These are phyloP conservation scores for Fregata magnificens DNA, from an alignment of 2,113 vertebrate genomes.

Conservation along the genomic window DNA sequence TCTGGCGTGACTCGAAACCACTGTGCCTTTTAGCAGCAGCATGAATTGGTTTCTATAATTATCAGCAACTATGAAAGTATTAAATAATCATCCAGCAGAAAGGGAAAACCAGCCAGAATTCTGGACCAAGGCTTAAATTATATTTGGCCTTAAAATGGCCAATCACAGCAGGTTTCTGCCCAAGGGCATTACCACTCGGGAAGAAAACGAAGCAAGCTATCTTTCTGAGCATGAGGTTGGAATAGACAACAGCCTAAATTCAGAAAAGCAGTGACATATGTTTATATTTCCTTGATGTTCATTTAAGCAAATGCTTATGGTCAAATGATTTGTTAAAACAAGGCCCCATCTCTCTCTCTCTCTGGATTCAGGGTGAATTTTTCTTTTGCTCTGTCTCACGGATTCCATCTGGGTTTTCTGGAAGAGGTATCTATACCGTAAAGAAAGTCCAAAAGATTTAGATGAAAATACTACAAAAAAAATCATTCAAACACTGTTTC, in stretches of 20 bases:
- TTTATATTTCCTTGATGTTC: constrained; percentile 26
- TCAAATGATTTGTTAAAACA: constrained; percentile 32
- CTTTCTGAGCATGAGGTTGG: not conserved
- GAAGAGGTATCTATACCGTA: not conserved
- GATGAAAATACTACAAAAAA: constrained; percentile 17
- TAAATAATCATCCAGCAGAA: constrained; percentile 24
- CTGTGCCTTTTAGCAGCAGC: not conserved
- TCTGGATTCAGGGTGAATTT: not conserved
- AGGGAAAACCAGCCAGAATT: not conserved
- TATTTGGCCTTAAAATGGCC: not conserved
- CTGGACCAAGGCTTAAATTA: not conserved
- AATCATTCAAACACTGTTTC: not conserved
- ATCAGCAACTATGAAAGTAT: not conserved
- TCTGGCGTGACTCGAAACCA: not conserved
- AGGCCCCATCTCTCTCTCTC: not conserved
- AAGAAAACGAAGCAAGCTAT: not conserved
- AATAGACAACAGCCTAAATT: not conserved
- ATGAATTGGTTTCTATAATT: not conserved
- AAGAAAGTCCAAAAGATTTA: constrained; percentile 4
- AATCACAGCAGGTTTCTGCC: not conserved
- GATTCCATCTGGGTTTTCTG: constrained; percentile 47
- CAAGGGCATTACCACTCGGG: not conserved
- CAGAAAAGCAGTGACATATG: constrained; percentile 16
- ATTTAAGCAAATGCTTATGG: constrained; percentile 36
- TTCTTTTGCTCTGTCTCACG: not conserved